Base-by-base conservation (phyloP, 1,140 invertebrate genomes). In the Maconellicoccus hirsutus region DNA sequence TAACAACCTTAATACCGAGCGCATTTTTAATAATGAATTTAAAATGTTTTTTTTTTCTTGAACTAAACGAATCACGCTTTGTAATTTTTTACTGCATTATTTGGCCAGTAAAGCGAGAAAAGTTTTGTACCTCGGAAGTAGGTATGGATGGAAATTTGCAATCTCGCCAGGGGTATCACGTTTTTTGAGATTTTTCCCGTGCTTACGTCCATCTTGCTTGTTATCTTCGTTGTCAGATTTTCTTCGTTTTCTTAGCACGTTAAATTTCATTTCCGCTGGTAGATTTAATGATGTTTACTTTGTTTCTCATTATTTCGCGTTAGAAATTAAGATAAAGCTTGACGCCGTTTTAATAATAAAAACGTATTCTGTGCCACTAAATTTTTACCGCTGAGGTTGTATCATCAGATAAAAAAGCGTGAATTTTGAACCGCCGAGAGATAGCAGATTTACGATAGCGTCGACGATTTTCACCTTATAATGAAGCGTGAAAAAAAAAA, bases 21-120 rank as follows among this genome's bases (percentile, higher is more conserved):
- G 42, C 42, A 52, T 52, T 52, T 52, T 52, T 52, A 52, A 52
- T 52, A 52, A 52, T 52, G 42, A 52, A 52, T 52, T 52, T 52
- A 52, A 52, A 52, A 52, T 19, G 42, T 52, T 52, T 52, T 14
- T 16, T 52, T 52, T 19, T 52, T 16, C 16, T 52, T 52, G 6
- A 3, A 16, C 16, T 16, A 52, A 52, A 52, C 42, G 42, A 52
- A 52, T 52, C 42, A 52, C 42, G 42, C n/a, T 52, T 52, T 52
- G n/a, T 52, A 8, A 52, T 52, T 52, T 52, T 52, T 52, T 16
- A 52, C n/a, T 52, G 42, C 12, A 52, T 52, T 52, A 52, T 52
- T 52, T 52, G 29, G 29, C 29, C n/a, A 16, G 4, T 52, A 52
- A 52, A 52, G n/a, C 2, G n/a, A 4, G n/a, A 16, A 19, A 52